These are phyloP conservation scores for Eulemur mongoz DNA, from an alignment of 2,797 vertebrate species.

Conservation along the genomic window DNA sequence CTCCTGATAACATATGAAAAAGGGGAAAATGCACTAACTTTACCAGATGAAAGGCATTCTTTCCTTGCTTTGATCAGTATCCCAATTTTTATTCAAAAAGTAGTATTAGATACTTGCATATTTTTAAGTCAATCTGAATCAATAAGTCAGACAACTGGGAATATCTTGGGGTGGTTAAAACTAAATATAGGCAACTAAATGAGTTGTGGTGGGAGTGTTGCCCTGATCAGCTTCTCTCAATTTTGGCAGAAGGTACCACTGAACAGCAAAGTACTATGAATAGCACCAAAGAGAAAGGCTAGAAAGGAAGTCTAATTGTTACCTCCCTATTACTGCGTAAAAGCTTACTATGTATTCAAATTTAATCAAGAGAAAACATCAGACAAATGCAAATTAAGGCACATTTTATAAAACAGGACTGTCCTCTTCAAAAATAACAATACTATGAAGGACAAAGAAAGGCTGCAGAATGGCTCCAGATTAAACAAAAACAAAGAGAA, in stretches of 20 bases:
- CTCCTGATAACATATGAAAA: not conserved
- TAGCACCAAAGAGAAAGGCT: not conserved
- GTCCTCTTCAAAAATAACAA: conserved; percentile 6
- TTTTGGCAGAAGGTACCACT: not conserved
- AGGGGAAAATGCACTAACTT: not conserved
- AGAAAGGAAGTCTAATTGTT: not conserved
- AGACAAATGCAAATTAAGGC: conserved; percentile 12
- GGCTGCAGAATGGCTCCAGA: not conserved
- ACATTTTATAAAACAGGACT: not conserved
- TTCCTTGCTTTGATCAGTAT: not conserved
- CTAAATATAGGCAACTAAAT: not conserved
- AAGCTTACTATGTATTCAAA: not conserved
- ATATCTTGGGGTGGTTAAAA: not conserved
- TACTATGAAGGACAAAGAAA: not conserved
- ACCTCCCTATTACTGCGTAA: not conserved
- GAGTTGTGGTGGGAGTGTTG: not conserved
- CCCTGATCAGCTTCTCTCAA: not conserved
- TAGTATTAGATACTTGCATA: not conserved
- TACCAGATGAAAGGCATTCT: not conserved
- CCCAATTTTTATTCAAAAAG: conserved; percentile 13
- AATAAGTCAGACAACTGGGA: not conserved
- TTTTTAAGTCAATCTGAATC: conserved; percentile 33
- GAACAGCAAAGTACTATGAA: not conserved
- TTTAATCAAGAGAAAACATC: conserved; percentile 38
- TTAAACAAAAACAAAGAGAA: conserved; percentile 35